Evolutionary conservation across 2,888 invertebrate genomes (phyloP), one percentile per base, ranked within the genome.

Genomic region (Acleris laterana): DNA sequence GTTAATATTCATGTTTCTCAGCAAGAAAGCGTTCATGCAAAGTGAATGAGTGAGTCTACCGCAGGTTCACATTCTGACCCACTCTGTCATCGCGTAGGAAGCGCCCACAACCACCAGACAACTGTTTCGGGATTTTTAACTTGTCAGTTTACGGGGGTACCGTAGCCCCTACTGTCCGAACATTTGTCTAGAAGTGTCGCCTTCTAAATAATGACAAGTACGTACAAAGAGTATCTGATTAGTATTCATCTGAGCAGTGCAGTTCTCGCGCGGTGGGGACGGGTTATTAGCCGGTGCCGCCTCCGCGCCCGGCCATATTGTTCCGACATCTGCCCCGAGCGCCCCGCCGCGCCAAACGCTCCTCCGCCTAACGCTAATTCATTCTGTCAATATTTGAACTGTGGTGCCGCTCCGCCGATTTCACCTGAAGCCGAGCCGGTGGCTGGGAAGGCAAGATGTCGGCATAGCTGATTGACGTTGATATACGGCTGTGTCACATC

Each of bases 401-500:
- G 77, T 80, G 78, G 76, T 78, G 76, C 73, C 76, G 77, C 76
- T 74, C 68, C 76, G 74, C 71, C 75, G 80, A 83, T 81, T 79
- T 82, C 82, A 81, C 74, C 79, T 79, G 78, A 81, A 79, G 68
- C 74, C 79, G 74, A 86, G 89, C 90, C 92, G 92, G 92, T 92
- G 93, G 91, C 92, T 93, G 95, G 95, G 95, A 93, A 96, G 96
- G 96, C 96, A 96, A 96, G 96, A 96, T 96, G 96, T 96, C 96
- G 96, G 96, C 96, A 96, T 96, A 96, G 96, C 96, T 96, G 96
- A 96, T 94, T 93, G 92, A 93, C 87, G 93, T 92, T 89, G 79
- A 93, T 94, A 94, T 94, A 94, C 96, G 95, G 96, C 96, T 96
- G 95, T 96, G 96, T 95, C 95, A 95, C 96, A 96, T 96, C 96